Percentiles rank a stretch among this genome's conserved stretches.
Evolutionary conservation across 2,888 invertebrate genomes (phyloP).

Genomic region (Caenorhabditis zanzibari): DNA sequence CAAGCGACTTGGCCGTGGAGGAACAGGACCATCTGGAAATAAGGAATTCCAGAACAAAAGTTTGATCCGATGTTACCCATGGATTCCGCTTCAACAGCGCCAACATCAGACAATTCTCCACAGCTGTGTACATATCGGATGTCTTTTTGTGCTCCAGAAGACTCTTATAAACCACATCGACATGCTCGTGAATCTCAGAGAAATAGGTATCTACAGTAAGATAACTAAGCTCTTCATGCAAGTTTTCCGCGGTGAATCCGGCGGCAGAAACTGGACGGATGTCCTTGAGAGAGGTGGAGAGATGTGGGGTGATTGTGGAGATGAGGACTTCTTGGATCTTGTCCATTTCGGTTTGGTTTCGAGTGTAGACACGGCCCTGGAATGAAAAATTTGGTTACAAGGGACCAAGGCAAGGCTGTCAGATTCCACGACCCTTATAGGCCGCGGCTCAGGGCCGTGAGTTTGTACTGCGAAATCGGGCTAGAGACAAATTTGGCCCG

Average conservation of each 20-base stretch:
- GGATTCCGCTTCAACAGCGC: not conserved
- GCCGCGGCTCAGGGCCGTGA: too few relatives aligned
- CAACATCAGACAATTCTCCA: not conserved
- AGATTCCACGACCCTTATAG: too few relatives aligned
- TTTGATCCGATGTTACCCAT: not conserved
- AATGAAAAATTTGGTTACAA: too few relatives aligned
- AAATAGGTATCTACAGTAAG: not conserved
- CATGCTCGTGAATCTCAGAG: not conserved
- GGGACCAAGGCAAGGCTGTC: too few relatives aligned
- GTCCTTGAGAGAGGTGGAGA: not conserved
- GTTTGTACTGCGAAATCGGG: too few relatives aligned
- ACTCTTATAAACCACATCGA: not conserved
- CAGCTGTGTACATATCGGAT: not conserved
- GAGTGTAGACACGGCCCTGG: too few relatives aligned
- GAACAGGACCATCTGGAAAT: not conserved
- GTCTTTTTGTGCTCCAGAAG: not conserved
- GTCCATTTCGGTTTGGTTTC: too few relatives aligned
- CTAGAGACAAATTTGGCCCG: too few relatives aligned
- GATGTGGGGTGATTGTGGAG: too few relatives aligned
- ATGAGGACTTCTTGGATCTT: too few relatives aligned
- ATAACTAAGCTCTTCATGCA: not conserved
- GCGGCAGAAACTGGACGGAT: not conserved
- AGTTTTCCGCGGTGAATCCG: not conserved
- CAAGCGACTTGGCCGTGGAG: not conserved
- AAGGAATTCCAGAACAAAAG: not conserved